phyloP scores from a whole-genome alignment of 2,888 invertebrate genomes.

The Drosophila mayaguana region DNA sequence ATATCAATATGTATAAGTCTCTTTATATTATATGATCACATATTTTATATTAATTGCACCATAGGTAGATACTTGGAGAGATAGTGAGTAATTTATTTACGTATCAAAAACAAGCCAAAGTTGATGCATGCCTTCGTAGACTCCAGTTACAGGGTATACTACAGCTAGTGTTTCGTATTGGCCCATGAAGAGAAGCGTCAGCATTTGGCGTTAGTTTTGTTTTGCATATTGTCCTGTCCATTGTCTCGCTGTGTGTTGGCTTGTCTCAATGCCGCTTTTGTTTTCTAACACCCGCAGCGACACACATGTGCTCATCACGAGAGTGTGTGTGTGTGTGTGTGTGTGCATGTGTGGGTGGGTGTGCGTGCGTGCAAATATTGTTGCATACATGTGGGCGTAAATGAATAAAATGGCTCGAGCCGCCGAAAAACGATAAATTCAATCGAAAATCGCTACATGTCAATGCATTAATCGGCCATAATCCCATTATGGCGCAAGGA shows the following conservation, averaged over 20 bases:
- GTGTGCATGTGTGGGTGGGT: conserved; percentile 8
- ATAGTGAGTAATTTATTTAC: too few relatives aligned
- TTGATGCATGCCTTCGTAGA: background rate
- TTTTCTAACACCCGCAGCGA: conserved; percentile 81
- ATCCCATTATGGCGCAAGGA: conserved; percentile 85
- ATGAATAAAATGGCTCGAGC: conserved; percentile 82
- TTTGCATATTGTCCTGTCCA: conserved; percentile 69
- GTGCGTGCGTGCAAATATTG: conserved; percentile 69
- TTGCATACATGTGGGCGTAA: conserved; percentile 81
- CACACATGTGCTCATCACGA: conserved; percentile 42
- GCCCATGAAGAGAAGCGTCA: conserved; percentile 45
- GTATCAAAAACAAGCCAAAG: too few relatives aligned
- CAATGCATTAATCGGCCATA: conserved; percentile 86
- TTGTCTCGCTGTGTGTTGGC: conserved; percentile 34
- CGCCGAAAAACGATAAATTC: conserved; percentile 85
- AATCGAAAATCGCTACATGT: conserved; percentile 86
- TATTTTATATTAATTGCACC: too few relatives aligned
- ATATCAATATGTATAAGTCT: too few relatives aligned
- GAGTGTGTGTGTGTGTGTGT: conserved; percentile 7
- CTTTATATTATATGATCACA: too few relatives aligned
- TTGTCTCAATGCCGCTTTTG: conserved; percentile 73
- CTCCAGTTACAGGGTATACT: conserved; percentile 44
- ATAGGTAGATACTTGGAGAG: too few relatives aligned
- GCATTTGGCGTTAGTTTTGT: conserved; percentile 70
- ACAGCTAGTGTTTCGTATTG: conserved; percentile 34